These are phyloP conservation scores for Salarias fasciatus DNA, from an alignment of 2,797 vertebrate species.

Conservation along the genomic window DNA sequence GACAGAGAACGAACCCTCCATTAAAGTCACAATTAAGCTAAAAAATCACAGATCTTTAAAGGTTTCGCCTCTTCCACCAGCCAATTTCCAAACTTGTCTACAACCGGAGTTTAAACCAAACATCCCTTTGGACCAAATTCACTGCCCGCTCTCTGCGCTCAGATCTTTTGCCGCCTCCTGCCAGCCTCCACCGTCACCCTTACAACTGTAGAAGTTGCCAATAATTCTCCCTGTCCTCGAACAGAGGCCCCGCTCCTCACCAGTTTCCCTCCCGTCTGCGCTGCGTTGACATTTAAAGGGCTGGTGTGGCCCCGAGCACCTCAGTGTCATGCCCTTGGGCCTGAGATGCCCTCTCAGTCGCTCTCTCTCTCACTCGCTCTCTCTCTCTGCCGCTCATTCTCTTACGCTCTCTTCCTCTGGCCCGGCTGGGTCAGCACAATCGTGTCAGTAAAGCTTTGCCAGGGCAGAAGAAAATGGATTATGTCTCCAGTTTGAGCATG, in stretches of 20 bases:
- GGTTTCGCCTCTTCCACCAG: slow-evolving; percentile 30
- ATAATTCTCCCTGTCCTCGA: slow-evolving; percentile 55
- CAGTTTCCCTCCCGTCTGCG: slow-evolving; percentile 51
- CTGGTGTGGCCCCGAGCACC: slow-evolving; percentile 82
- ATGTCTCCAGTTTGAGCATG: slow-evolving; percentile 64
- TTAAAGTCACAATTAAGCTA: slow-evolving; percentile 50
- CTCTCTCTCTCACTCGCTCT: slow-evolving; percentile 7
- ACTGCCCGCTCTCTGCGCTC: slow-evolving; percentile 5
- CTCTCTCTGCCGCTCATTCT: slow-evolving; percentile 34
- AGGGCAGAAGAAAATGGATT: slow-evolving; percentile 70
- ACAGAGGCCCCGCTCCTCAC: slow-evolving; percentile 43
- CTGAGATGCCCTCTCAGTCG: slow-evolving; percentile 76
- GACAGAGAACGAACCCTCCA: slow-evolving; percentile 45
- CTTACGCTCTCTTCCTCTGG: slow-evolving; percentile 53
- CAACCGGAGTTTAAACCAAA: slow-evolving; percentile 28
- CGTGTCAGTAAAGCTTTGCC: slow-evolving; percentile 65
- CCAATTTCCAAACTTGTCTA: slow-evolving; percentile 30
- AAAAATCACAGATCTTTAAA: slow-evolving; percentile 47
- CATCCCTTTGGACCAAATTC: slow-evolving; percentile 38
- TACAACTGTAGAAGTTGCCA: slow-evolving; percentile 55
- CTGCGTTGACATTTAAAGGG: slow-evolving; percentile 88
- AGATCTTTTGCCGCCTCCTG: slow-evolving; percentile 24
- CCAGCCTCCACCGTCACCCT: slow-evolving; percentile 25
- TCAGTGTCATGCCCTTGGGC: slow-evolving; percentile 81
- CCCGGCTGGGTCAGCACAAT: slow-evolving; percentile 74